These are phyloP conservation scores for Leptoclinus maculatus DNA, from an alignment of 2,797 vertebrate species.

Conservation along the genomic window DNA sequence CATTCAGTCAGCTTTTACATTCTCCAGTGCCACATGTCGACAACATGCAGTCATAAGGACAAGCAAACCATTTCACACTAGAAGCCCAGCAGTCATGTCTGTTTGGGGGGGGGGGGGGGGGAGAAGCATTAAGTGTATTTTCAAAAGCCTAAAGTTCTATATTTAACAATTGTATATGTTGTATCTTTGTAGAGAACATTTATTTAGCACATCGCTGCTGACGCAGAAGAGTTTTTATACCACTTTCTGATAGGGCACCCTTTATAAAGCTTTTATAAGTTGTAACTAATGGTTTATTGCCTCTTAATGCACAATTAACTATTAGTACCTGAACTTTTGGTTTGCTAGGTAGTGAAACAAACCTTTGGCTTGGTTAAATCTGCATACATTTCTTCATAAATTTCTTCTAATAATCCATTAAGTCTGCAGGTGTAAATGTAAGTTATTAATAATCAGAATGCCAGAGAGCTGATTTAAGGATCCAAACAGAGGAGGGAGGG, in stretches of 20 bases:
- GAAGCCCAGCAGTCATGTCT: conserved; percentile 57
- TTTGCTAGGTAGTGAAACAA: neutral
- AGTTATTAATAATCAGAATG: neutral
- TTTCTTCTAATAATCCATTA: neutral
- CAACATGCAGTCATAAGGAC: conserved; percentile 83
- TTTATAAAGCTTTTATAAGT: conserved; percentile 18
- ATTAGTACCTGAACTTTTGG: neutral
- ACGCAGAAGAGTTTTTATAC: neutral
- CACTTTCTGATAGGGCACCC: neutral
- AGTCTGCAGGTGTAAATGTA: neutral
- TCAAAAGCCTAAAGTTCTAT: conserved; percentile 95
- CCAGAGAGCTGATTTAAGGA: neutral
- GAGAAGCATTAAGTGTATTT: conserved; percentile 94
- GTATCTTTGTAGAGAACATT: conserved; percentile 92
- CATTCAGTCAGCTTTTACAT: conserved; percentile 78
- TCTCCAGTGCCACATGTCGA: conserved; percentile 82
- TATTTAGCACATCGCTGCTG: conserved; percentile 84
- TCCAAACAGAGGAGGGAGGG: neutral
- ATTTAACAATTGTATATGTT: conserved; percentile 96
- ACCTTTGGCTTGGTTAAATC: neutral
- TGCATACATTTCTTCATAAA: neutral
- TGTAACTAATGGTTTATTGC: conserved; percentile 1
- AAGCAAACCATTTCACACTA: conserved; percentile 83
- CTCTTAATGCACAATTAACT: neutral
- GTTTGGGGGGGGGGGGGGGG: conserved; percentile 57